Percentiles rank a stretch among this genome's conserved stretches.
Evolutionary conservation across 1,140 invertebrate genomes (phyloP).

Genomic region (Hesperophylax magnus): DNA sequence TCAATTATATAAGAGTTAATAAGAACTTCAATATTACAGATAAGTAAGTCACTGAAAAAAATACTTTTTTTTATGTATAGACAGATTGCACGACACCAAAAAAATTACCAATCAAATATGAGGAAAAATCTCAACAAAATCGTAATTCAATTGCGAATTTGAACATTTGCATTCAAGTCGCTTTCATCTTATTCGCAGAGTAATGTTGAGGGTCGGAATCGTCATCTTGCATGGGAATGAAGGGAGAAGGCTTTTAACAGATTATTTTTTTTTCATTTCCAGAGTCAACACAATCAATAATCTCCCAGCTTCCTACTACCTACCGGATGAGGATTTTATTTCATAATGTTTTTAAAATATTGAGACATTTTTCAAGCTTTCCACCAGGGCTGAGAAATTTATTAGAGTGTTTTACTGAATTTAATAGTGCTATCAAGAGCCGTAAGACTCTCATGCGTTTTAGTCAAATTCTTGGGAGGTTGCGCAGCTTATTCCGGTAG

Average conservation of each 20-base stretch:
- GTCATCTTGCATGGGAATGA: constrained; percentile 17
- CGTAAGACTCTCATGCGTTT: too few species aligned
- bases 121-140: background rate
- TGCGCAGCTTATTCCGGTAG: too few species aligned
- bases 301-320: background rate
- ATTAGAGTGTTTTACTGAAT: too few species aligned
- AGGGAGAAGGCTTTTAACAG: constrained; percentile 28
- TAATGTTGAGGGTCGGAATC: background rate
- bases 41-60: too few species aligned
- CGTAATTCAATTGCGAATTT: constrained; percentile 23
- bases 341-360: background rate
- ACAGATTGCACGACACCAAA: too few species aligned
- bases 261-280: constrained; percentile 44
- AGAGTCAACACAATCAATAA: constrained; percentile 35
- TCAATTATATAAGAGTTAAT: too few species aligned
- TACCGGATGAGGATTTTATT: too few species aligned
- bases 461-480: too few species aligned
- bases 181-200: background rate
- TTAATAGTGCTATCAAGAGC: too few species aligned
- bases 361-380: background rate
- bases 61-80: too few species aligned
- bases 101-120: too few species aligned
- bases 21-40: too few species aligned
- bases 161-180: constrained; percentile 16
- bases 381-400: constrained; percentile 4